Base-by-base conservation (phyloP, 30 jellyfish, hydroid and myxozoan genomes). In the Aurelia aurita region DNA sequence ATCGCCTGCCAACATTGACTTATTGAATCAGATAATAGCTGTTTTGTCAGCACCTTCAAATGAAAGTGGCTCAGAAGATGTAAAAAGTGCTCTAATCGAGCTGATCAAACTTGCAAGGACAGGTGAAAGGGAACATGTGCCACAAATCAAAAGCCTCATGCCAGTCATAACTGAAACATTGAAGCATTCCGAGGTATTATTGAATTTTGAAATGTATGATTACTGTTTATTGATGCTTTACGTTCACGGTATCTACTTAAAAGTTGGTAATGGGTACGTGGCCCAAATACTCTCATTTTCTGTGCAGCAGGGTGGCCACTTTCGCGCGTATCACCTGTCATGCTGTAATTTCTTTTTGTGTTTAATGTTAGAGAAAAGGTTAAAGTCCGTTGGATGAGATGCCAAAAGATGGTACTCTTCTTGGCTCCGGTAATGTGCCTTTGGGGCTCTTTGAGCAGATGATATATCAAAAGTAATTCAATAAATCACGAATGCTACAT, bases 41-140 rank as follows among this genome's bases (percentile, higher is more conserved):
- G 93, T 93, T 0, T 74, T 93, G 31, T 87, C 97, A 2, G 91
- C 89, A 25, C 72, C 91, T 5, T 58, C 79, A 5, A 60, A 73
- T 70, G 87, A 76, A 9, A 83, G 87, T 46, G 96, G 88, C 32
- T 77, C 97, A 21, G 98, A 93, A 61, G 98, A 93, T 61, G 85
- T 87, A 23, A 93, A 93, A 59, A 84, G 90, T 69, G 96, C 98
- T 11, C 35, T 93, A 77, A 47, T 87, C 18, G 98, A 93, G 76
- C 91, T 93, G 43, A 80, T 87, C 54, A 93, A 93, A 71, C 66
- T 88, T 43, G 75, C 90, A 32, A 78, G 97, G 39, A 69, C 86
- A 5, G 90, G 87, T 10, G 71, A 74, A 34, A 85, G 78, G 47
- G 88, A 91, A 63, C 71, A 60, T 26, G 74, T 91, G 29, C 66